Conservation (phyloP, 2,888 invertebrate genomes). For the Coecobrya sp. region DNA sequence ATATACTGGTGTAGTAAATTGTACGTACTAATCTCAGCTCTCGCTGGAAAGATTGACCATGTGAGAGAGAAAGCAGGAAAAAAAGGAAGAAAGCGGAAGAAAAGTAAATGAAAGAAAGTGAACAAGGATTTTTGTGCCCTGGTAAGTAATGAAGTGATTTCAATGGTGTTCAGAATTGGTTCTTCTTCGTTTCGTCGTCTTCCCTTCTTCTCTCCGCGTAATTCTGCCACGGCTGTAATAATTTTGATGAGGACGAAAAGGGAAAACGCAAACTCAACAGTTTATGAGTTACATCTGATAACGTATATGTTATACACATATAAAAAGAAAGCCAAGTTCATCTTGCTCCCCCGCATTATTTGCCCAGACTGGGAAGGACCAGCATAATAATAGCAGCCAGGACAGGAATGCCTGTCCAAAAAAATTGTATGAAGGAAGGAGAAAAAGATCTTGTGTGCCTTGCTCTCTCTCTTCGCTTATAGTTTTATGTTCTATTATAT, state of each 20-base stretch:
- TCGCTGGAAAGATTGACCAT: slow-evolving; percentile 17
- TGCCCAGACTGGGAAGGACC: background rate
- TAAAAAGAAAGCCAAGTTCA: background rate
- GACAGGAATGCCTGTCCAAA: slow-evolving; percentile 14
- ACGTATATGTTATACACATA: background rate
- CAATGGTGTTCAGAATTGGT: slow-evolving; percentile 52
- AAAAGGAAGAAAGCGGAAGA: background rate
- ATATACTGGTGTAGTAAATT: slow-evolving; percentile 17
- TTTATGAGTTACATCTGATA: slow-evolving; percentile 60
- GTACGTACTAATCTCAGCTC: slow-evolving; percentile 16
- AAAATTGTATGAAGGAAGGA: too few relatives aligned
- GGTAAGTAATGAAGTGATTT: slow-evolving; percentile 74
- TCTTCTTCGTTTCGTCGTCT: background rate
- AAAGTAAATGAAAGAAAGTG: slow-evolving; percentile 52
- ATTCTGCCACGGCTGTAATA: slow-evolving; percentile 40
- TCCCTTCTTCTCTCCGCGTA: slow-evolving; percentile 22
- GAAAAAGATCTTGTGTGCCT: background rate
- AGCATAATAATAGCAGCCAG: too few relatives aligned
- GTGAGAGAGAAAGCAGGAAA: background rate
- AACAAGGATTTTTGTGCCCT: slow-evolving; percentile 29
- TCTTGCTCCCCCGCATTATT: background rate
- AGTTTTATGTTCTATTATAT: slow-evolving; percentile 47
- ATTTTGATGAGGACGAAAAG: slow-evolving; percentile 55
- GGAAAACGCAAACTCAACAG: slow-evolving; percentile 71
- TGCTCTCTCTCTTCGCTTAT: background rate